Conservation (phyloP, 2,888 invertebrate species). For the Tachina grossa region DNA sequence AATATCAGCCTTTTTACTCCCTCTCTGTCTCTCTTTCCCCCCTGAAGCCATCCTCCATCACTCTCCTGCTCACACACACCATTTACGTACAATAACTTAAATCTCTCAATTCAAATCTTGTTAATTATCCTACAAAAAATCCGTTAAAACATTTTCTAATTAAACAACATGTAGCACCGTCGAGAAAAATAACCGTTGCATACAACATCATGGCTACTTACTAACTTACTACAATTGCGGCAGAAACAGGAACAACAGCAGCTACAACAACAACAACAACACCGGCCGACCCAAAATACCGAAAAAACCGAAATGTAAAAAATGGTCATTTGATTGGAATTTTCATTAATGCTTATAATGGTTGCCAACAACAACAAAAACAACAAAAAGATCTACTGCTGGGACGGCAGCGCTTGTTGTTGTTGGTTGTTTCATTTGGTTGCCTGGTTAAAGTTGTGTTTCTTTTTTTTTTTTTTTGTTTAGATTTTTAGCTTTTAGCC, state of each 20-base stretch:
- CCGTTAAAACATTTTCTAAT: constrained; percentile 72
- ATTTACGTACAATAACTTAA: constrained; percentile 64
- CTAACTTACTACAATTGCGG: constrained; percentile 34
- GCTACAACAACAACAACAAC: constrained; percentile 35
- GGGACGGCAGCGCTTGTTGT: constrained; percentile 12
- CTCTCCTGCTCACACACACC: not conserved
- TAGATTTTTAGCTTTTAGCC: constrained; percentile 64
- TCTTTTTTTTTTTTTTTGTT: constrained; percentile 42
- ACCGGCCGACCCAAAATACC: constrained; percentile 30
- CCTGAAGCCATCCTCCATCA: not conserved
- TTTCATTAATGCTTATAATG: constrained; percentile 70
- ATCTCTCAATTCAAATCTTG: constrained; percentile 71
- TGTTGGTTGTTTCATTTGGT: constrained; percentile 49
- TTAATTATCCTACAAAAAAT: constrained; percentile 68
- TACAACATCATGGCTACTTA: constrained; percentile 54
- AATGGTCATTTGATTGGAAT: constrained; percentile 72
- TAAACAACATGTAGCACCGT: constrained; percentile 67
- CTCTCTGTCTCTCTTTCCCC: not conserved
- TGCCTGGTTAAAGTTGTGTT: constrained; percentile 36
- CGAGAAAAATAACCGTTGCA: constrained; percentile 55
- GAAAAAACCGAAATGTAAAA: constrained; percentile 51
- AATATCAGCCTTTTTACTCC: not conserved
- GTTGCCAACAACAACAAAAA: constrained; percentile 38
- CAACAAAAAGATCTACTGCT: constrained; percentile 14
- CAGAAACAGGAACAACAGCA: constrained; percentile 43